Base-by-base conservation (phyloP, 2,113 vertebrate species). In the Pygoscelis adeliae region DNA sequence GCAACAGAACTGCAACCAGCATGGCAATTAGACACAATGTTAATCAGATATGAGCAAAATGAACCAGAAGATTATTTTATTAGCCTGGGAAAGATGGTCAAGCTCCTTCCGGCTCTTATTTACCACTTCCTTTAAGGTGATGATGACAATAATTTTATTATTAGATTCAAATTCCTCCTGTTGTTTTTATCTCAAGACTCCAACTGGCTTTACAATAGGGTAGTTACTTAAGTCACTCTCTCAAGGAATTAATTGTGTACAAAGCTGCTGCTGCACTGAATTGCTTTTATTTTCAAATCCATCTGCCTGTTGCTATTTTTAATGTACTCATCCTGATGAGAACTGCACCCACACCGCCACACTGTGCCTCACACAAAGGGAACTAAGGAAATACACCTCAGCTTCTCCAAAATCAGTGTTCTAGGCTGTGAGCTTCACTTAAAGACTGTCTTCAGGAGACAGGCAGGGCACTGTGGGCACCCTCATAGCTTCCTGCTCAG, bases 331-430 rank as follows among this genome's bases (percentile, higher is more conserved):
- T 34, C 53, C 46, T 69, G 53, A 36, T 58, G 11, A 83, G 19
- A 72, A 9, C 53, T 32, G 20, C 53, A 42, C 17, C 29, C 49
- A 32, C 13, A 47, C 17, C 9, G 2, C 26, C 53, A 72, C 21
- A 27, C 3, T 0, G 0, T 42, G 21, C 56, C 22, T 79, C 13
- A 13, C 0, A 0, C 30, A 20, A 46, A 87, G 46, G 4, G 13
- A 10, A 8, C 36, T 52, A 36, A 66, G 53, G 58, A 83, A 95
- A 62, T 3, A 36, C 49, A 67, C 23, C 62, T 87, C 49, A 85
- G 20, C 40, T 83, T 16, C 66, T 73, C 71, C 58, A 53, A 72
- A 77, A 82, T 49, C 44, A 13, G 7, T 20, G 8, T 3, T 70
- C 80, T 23, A 11, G 18, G 34, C 46, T 85, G 27, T 23, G 26